Conservation (phyloP, 2,797 vertebrate genomes). For the Sebastes matsubarae region DNA sequence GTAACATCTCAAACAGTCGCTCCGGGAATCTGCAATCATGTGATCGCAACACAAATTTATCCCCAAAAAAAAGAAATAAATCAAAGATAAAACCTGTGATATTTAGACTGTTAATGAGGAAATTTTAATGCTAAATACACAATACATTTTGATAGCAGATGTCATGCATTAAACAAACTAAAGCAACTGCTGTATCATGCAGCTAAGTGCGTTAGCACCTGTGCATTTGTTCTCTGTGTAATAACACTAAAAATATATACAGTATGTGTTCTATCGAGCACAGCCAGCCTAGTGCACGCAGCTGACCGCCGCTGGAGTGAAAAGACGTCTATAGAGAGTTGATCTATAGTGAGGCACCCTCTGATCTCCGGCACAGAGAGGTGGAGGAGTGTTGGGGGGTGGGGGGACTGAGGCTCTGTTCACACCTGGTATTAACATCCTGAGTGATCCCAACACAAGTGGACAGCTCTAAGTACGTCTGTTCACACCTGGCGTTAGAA, state of each 20-base stretch:
- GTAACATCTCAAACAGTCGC: background rate
- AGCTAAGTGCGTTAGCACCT: conserved; percentile 31
- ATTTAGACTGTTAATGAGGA: background rate
- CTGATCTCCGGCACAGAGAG: conserved; percentile 77
- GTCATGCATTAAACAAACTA: conserved; percentile 31
- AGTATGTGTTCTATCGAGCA: conserved; percentile 2
- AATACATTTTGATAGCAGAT: conserved; percentile 1
- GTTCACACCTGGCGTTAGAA: too few species aligned
- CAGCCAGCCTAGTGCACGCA: conserved; percentile 13
- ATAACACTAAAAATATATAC: background rate
- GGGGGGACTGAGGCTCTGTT: background rate
- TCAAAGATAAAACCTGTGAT: conserved; percentile 3
- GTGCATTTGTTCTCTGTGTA: conserved; percentile 30
- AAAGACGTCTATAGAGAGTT: conserved; percentile 86
- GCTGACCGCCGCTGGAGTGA: conserved; percentile 76
- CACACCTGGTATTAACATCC: too few species aligned
- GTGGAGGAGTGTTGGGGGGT: conserved; percentile 7
- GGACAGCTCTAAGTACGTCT: too few species aligned
- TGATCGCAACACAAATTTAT: conserved; percentile 14
- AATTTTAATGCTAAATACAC: conserved; percentile 2
- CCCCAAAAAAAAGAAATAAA: background rate
- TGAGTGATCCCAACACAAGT: too few species aligned
- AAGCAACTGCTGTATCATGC: conserved; percentile 20
- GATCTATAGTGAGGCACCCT: conserved; percentile 85
- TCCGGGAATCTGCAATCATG: background rate